Evolutionary conservation across 2,113 vertebrate genomes (phyloP).

Genomic region (Nothoprocta perdicaria): DNA sequence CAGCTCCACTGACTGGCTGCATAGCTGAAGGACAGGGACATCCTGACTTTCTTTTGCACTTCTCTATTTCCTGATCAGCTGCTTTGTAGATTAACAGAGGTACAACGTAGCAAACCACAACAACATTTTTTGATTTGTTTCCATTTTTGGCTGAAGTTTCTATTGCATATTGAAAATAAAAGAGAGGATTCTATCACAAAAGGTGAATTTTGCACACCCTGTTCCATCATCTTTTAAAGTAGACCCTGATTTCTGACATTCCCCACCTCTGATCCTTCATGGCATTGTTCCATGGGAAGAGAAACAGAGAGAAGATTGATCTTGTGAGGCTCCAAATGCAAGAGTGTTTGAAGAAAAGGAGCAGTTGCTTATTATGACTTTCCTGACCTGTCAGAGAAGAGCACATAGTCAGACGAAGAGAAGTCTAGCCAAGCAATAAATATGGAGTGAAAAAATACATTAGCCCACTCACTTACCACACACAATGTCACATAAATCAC

Average conservation of each 20-base stretch:
- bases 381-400: constrained; percentile 18
- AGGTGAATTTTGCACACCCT: not conserved
- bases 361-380: constrained; percentile 61
- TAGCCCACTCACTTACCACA: constrained; percentile 37
- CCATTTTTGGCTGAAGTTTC: not conserved
- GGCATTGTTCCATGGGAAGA: constrained; percentile 3
- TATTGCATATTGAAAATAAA: not conserved
- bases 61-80: not conserved
- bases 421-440: constrained; percentile 39
- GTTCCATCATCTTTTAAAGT: not conserved
- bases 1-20: not conserved
- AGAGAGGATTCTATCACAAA: not conserved
- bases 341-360: constrained; percentile 58
- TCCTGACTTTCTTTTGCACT: not conserved
- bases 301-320: constrained; percentile 31
- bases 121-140: not conserved
- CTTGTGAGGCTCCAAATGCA: not conserved
- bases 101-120: not conserved
- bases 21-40: not conserved
- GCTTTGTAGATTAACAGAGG: not conserved
- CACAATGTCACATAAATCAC: constrained; percentile 52
- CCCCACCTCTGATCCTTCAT: not conserved
- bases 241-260: not conserved
- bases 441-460: constrained; percentile 25
- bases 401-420: constrained; percentile 5